phyloP scores from a whole-genome alignment of 1,140 invertebrate species.

The Paralvinella palmiformis region DNA sequence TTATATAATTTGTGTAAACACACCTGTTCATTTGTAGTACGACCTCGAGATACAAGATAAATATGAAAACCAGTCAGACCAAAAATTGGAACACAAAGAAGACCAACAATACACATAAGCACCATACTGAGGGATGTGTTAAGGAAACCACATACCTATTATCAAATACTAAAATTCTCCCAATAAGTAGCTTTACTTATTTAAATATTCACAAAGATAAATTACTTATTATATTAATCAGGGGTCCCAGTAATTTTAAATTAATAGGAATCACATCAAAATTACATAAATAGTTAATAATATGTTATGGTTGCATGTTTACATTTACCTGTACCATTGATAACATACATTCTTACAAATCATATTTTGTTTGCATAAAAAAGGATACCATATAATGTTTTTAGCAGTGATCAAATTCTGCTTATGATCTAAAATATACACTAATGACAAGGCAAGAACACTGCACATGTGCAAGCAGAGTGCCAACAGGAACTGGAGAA shows the following conservation, averaged over 20 bases:
- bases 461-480: slow-evolving; percentile 94
- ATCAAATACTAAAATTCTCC: not conserved
- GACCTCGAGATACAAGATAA: slow-evolving; percentile 89
- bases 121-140: slow-evolving; percentile 63
- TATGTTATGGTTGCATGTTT: too few species aligned
- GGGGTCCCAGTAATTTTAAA: too few species aligned
- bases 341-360: too few species aligned
- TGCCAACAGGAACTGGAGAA: slow-evolving; percentile 86
- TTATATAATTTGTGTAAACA: slow-evolving; percentile 14
- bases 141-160: slow-evolving; percentile 26
- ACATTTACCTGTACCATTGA: too few species aligned
- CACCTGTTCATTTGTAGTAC: slow-evolving; percentile 98
- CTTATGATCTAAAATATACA: slow-evolving; percentile 83
- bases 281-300: too few species aligned
- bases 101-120: slow-evolving; percentile 81
- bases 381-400: slow-evolving; percentile 90
- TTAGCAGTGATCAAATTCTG: slow-evolving; percentile 70
- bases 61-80: slow-evolving; percentile 97
- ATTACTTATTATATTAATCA: too few species aligned
- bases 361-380: too few species aligned
- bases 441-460: slow-evolving; percentile 87
- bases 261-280: too few species aligned
- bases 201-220: too few species aligned
- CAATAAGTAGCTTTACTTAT: too few species aligned
- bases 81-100: slow-evolving; percentile 93